Conservation (phyloP, 2,888 invertebrate genomes). For the Elegia similella region DNA sequence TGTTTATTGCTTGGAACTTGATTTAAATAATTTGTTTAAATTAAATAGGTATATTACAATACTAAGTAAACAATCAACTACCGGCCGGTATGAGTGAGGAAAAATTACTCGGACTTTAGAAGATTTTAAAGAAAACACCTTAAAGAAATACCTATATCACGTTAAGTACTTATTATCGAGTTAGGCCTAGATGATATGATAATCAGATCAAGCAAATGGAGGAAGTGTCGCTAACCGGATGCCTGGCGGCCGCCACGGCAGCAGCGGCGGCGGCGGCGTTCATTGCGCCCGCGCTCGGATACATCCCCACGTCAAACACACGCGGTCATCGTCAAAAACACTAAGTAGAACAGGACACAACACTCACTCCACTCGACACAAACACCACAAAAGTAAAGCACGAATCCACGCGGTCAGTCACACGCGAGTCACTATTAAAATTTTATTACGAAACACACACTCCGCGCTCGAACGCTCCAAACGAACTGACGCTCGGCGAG, state of each 20-base stretch:
- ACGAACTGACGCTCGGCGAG: slow-evolving; percentile 61
- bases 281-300: slow-evolving; percentile 91
- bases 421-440: slow-evolving; percentile 55
- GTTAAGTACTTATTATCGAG: slow-evolving; percentile 22
- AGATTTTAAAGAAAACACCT: background rate
- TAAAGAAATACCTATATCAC: background rate
- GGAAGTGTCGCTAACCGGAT: slow-evolving; percentile 86
- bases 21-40: too few species aligned
- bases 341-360: slow-evolving; percentile 62
- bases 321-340: slow-evolving; percentile 64
- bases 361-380: slow-evolving; percentile 71
- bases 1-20: too few species aligned
- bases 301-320: slow-evolving; percentile 86
- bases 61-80: too few species aligned
- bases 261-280: slow-evolving; percentile 93
- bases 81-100: too few species aligned
- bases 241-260: slow-evolving; percentile 91
- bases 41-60: too few species aligned
- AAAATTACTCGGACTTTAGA: background rate
- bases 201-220: slow-evolving; percentile 30
- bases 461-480: slow-evolving; percentile 46
- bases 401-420: slow-evolving; percentile 59
- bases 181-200: slow-evolving; percentile 19
- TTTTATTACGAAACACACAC: slow-evolving; percentile 42
- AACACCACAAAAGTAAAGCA: slow-evolving; percentile 56